phyloP scores from a whole-genome alignment of 2,797 vertebrate genomes.

The Ctenopoma kingsleyae region DNA sequence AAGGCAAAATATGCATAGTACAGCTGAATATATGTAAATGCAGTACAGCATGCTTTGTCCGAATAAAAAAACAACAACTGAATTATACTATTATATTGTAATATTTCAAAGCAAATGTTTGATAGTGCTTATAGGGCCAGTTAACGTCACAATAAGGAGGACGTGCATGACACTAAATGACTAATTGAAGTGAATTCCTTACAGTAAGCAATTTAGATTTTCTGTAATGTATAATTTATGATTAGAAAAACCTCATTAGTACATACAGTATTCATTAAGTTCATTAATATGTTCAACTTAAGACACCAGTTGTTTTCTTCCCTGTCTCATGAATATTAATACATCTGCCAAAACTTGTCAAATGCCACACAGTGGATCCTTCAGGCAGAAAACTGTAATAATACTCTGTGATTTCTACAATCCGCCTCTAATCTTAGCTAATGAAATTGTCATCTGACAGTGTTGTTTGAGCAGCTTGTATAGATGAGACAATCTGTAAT shows the following conservation, averaged over 20 bases:
- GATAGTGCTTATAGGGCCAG: not conserved
- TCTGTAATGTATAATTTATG: not conserved
- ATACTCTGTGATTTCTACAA: constrained; percentile 75
- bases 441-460: constrained; percentile 85
- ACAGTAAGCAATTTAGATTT: not conserved
- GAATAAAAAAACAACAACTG: too few relatives aligned
- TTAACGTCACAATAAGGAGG: not conserved
- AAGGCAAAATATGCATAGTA: constrained; percentile 9
- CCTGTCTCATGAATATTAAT: constrained; percentile 54
- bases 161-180: not conserved
- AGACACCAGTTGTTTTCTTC: constrained; percentile 36
- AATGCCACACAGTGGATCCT: constrained; percentile 58
- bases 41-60: not conserved
- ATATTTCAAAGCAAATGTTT: constrained; percentile 6
- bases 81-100: not conserved
- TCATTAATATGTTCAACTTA: not conserved
- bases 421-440: constrained; percentile 81
- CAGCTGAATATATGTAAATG: not conserved
- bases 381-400: constrained; percentile 76
- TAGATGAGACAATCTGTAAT: constrained; percentile 77
- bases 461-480: constrained; percentile 63
- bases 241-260: constrained; percentile 4
- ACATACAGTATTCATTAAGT: not conserved
- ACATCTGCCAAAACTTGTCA: constrained; percentile 72
- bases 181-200: not conserved